Evolutionary conservation across 2,797 vertebrate species (phyloP).

Genomic region (Gymnothorax javanicus): DNA sequence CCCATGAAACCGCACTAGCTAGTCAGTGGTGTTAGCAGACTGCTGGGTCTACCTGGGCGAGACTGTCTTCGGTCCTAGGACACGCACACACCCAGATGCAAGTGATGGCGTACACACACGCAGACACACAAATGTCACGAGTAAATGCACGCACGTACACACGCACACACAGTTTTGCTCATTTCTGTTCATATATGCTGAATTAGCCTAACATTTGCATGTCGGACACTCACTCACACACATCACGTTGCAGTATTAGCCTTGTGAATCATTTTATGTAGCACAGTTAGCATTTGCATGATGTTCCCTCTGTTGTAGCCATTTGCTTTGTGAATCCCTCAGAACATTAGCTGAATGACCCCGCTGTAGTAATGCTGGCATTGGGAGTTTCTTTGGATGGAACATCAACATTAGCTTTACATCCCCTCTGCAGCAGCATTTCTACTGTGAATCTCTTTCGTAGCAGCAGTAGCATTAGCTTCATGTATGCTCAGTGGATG

Average conservation of each 20-base stretch:
- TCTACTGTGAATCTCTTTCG: neutral
- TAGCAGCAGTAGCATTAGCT: neutral
- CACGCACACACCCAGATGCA: neutral
- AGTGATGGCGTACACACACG: neutral
- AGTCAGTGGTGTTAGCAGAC: neutral
- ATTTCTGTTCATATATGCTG: neutral
- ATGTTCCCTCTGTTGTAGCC: no score
- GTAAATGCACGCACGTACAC: neutral
- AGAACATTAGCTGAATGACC: no score
- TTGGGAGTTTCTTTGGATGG: neutral
- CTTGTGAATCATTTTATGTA: no score
- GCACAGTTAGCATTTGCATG: no score
- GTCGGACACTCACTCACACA: no score
- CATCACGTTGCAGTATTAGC: neutral
- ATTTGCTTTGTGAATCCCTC: no score
- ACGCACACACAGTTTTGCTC: neutral
- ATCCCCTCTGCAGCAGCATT: neutral
- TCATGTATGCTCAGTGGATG: no score
- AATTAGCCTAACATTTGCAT: neutral
- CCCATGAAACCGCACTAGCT: neutral
- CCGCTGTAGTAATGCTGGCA: neutral
- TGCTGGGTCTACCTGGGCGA: no score
- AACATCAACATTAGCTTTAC: neutral
- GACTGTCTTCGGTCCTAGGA: neutral
- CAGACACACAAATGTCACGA: neutral